Evolutionary conservation across 2,113 vertebrate genomes (phyloP).

Genomic region (Vidua chalybeata): DNA sequence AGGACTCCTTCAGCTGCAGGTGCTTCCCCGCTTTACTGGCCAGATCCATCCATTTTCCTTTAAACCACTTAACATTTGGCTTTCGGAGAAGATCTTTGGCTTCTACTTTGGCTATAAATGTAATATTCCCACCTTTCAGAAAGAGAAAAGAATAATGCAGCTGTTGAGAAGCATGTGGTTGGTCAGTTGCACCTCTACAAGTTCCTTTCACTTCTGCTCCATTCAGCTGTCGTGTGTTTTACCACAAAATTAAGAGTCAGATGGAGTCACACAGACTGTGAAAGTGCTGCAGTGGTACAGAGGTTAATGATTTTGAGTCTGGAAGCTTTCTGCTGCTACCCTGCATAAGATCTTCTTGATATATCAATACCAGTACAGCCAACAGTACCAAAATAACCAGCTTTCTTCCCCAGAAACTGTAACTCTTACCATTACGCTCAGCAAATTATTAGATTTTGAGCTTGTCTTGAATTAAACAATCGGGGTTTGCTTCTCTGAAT

Average conservation of each 20-base stretch:
- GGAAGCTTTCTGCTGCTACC: not conserved
- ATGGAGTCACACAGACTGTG: not conserved
- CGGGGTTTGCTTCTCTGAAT: not conserved
- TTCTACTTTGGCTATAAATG: slow-evolving; percentile 93
- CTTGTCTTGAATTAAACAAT: not conserved
- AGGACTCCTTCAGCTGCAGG: slow-evolving; percentile 94
- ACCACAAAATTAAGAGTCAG: not conserved
- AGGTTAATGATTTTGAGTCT: not conserved
- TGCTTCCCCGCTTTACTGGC: slow-evolving; percentile 98
- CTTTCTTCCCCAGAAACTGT: not conserved
- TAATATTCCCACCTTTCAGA: slow-evolving; percentile 87
- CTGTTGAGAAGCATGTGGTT: not conserved
- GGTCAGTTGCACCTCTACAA: not conserved
- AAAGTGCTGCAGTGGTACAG: not conserved
- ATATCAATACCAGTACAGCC: not conserved
- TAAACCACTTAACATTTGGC: slow-evolving; percentile 95
- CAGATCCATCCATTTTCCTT: slow-evolving; percentile 99
- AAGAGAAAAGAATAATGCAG: not conserved
- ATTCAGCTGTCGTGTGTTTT: not conserved
- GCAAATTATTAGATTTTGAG: not conserved
- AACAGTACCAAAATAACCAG: not conserved
- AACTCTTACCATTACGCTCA: not conserved
- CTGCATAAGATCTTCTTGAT: no score
- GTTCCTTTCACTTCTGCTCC: not conserved
- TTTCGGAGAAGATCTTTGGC: slow-evolving; percentile 96